phyloP scores from a whole-genome alignment of 2,797 vertebrate species.

The Rhinoraja longicauda region DNA sequence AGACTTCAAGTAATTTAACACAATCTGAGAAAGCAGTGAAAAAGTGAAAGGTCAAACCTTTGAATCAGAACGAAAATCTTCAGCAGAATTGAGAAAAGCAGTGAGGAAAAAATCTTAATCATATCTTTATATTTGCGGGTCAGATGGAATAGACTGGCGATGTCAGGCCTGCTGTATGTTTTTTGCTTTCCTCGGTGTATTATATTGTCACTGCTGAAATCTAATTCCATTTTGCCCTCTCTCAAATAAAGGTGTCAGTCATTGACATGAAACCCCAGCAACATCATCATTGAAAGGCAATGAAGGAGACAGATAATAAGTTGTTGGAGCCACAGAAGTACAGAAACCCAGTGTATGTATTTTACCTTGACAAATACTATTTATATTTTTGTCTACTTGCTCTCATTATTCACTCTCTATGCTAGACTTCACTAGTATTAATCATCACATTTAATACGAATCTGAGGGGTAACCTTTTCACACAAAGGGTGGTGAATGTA shows the following conservation, averaged over 20 bases:
- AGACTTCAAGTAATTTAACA: slow-evolving; percentile 60
- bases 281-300: slow-evolving; percentile 49
- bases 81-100: slow-evolving; percentile 55
- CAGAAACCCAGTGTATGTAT: slow-evolving; percentile 44
- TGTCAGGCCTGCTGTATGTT: slow-evolving; percentile 52
- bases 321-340: slow-evolving; percentile 44
- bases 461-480: no score
- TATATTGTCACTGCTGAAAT: slow-evolving; percentile 48
- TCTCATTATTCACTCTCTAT: neutral
- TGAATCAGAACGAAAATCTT: slow-evolving; percentile 57
- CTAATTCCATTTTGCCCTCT: slow-evolving; percentile 54
- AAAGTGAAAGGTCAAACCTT: slow-evolving; percentile 58
- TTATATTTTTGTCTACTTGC: neutral
- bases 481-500: no score
- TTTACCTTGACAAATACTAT: neutral
- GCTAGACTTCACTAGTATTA: neutral
- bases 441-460: neutral
- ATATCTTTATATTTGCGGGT: slow-evolving; percentile 59
- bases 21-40: slow-evolving; percentile 50
- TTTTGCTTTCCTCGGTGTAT: slow-evolving; percentile 50
- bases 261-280: slow-evolving; percentile 51
- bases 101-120: slow-evolving; percentile 57
- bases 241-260: slow-evolving; percentile 54
- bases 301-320: slow-evolving; percentile 48
- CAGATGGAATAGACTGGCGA: slow-evolving; percentile 51